Conservation (phyloP, 2,113 vertebrate species). For the Takifugu flavidus region DNA sequence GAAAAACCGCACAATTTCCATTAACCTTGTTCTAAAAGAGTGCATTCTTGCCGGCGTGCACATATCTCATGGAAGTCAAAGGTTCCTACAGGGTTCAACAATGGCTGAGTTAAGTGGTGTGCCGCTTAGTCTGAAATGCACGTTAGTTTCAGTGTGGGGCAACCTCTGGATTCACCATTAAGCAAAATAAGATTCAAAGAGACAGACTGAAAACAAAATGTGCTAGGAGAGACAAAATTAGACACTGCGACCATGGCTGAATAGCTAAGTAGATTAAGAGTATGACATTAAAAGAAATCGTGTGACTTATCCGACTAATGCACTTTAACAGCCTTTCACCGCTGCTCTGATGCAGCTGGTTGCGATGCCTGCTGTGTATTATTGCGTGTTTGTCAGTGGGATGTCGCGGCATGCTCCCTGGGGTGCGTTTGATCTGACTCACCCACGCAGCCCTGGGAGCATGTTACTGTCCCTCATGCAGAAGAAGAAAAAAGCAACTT, state of each 20-base stretch:
- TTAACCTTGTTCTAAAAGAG: conserved; percentile 53
- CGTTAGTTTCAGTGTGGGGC: background rate
- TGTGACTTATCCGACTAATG: conserved; percentile 45
- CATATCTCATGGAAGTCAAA: conserved; percentile 1
- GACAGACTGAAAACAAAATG: conserved; percentile 10
- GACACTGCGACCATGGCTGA: conserved; percentile 3
- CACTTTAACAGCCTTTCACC: conserved; percentile 47
- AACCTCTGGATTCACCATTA: background rate
- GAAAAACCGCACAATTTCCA: conserved; percentile 47
- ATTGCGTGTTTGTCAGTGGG: conserved; percentile 46
- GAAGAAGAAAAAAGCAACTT: conserved; percentile 11
- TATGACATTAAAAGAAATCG: conserved; percentile 27
- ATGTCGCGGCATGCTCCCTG: conserved; percentile 42
- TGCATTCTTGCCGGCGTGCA: background rate
- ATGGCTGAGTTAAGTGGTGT: conserved; percentile 1
- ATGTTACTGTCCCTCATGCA: conserved; percentile 29
- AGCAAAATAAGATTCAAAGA: conserved; percentile 8
- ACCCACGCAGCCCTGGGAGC: conserved; percentile 36
- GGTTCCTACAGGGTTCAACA: conserved; percentile 22
- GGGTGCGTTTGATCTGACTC: conserved; percentile 63
- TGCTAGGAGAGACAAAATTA: conserved; percentile 1
- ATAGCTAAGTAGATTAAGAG: conserved; percentile 34
- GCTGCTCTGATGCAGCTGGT: conserved; percentile 15
- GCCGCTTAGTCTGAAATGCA: conserved; percentile 12
- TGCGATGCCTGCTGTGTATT: conserved; percentile 43